These are phyloP conservation scores for Drosophila suboccidentalis DNA, from an alignment of 2,888 invertebrate species.

Conservation along the genomic window DNA sequence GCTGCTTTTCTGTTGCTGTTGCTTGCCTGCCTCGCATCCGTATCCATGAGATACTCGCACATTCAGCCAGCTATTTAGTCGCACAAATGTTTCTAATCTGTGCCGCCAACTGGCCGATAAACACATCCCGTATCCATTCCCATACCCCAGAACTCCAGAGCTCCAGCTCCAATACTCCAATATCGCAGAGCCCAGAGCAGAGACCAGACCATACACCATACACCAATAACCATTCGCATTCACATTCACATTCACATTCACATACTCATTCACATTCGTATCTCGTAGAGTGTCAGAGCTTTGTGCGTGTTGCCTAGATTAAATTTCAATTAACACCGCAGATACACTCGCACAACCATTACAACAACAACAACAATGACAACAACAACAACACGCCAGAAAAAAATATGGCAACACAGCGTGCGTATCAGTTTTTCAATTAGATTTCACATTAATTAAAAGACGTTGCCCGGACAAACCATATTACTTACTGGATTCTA, in stretches of 20 bases:
- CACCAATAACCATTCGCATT: slow-evolving; percentile 20
- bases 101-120: slow-evolving; percentile 66
- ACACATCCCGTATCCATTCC: slow-evolving; percentile 59
- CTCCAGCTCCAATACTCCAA: slow-evolving; percentile 6
- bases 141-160: slow-evolving; percentile 30
- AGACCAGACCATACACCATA: slow-evolving; percentile 5
- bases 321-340: slow-evolving; percentile 76
- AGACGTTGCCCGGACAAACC: slow-evolving; percentile 34
- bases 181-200: slow-evolving; percentile 5
- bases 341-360: slow-evolving; percentile 47
- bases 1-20: slow-evolving; percentile 5
- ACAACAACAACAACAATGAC: slow-evolving; percentile 33
- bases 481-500: slow-evolving; percentile 31
- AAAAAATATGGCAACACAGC: slow-evolving; percentile 38
- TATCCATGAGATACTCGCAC: slow-evolving; percentile 66
- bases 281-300: slow-evolving; percentile 49
- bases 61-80: slow-evolving; percentile 65
- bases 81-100: slow-evolving; percentile 78
- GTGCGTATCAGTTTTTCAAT: slow-evolving; percentile 70
- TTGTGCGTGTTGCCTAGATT: slow-evolving; percentile 72
- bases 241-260: slow-evolving; percentile 21
- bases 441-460: slow-evolving; percentile 76
- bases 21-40: slow-evolving; percentile 56
- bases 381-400: slow-evolving; percentile 14
- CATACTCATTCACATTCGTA: slow-evolving; percentile 35